Evolutionary conservation across 2,888 invertebrate species (phyloP), one percentile per base, ranked within the genome.

Genomic region (Blastobasis lacticolella): DNA sequence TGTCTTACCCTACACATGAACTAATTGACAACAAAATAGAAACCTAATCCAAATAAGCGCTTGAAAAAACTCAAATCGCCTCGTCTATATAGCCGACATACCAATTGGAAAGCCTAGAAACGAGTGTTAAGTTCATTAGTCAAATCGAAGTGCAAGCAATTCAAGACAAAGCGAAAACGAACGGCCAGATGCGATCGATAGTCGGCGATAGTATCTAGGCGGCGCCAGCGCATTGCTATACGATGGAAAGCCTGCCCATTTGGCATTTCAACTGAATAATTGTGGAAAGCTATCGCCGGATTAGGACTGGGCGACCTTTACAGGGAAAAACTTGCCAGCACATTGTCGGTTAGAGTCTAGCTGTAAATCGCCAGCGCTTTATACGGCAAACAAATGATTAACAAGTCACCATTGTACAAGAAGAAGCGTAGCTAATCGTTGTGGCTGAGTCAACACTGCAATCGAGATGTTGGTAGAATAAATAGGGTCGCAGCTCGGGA

Each of bases 101-200:
- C 41, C 10, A 10, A 10, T 45, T 45, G 10, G 23, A 23, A 23
- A 23, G 23, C 23, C 23, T 23, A 23, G 23, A 23, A 23, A 23
- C 23, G 23, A 23, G 23, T 23, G 23, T 23, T 23, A 23, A 23
- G 23, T 23, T 23, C 23, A 23, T 23, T 23, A 23, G 23, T 23
- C 23, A 23, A 23, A 23, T 23, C 23, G 23, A 23, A 53, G 57
- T 62, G 74, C 76, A 78, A 77, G 73, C 60, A 63, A 62, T 61
- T 64, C 61, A 78, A 77, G 78, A 76, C 75, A 75, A 67, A 65
- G 74, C 67, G 69, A 75, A 72, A 72, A 74, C 73, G 68, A 68
- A 69, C 66, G 23, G 68, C 67, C 62, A 59, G 59, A 58, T 57
- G 62, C 69, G 76, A 75, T 80, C 62, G 77, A 78, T 77, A 69